Percentiles rank a stretch among this genome's conserved stretches.
Conservation (phyloP, 1,140 invertebrate species). For the Sitophilus oryzae region DNA sequence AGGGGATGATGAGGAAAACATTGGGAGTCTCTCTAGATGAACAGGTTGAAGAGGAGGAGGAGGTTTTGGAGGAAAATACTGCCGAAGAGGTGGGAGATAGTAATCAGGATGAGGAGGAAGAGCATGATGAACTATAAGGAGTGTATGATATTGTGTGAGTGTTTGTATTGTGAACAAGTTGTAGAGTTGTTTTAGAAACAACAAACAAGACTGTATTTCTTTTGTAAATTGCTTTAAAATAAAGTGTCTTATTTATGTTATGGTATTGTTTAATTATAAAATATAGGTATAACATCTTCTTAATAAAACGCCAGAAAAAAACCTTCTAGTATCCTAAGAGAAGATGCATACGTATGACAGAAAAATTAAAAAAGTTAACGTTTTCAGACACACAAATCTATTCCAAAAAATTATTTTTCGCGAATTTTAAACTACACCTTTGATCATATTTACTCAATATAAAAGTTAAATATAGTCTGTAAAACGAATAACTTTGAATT, state of each 20-base stretch:
- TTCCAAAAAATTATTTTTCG: no score
- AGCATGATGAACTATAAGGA: conserved; percentile 47
- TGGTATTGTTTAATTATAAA: no score
- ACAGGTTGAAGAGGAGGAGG: conserved; percentile 51
- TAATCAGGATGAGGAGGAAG: conserved; percentile 40
- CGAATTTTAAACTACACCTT: no score
- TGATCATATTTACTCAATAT: no score
- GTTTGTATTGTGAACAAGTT: conserved; percentile 18
- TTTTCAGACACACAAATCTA: no score
- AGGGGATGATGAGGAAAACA: conserved; percentile 75
- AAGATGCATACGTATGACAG: no score
- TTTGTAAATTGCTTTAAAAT: conserved; percentile 17
- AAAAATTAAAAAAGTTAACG: no score
- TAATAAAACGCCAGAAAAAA: no score
- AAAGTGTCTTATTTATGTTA: conserved; percentile 20
- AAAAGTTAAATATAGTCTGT: no score
- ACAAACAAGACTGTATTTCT: conserved; percentile 14
- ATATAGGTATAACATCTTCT: no score
- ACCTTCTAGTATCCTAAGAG: no score
- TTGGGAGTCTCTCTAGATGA: conserved; percentile 79
- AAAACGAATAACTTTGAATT: no score
- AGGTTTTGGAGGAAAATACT: conserved; percentile 47
- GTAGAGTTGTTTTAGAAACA: not conserved
- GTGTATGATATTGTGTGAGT: conserved; percentile 17
- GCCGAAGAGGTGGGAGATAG: conserved; percentile 39